Evolutionary conservation across 1,140 invertebrate species (phyloP).

Genomic region (Lamellibrachia luymesi): DNA sequence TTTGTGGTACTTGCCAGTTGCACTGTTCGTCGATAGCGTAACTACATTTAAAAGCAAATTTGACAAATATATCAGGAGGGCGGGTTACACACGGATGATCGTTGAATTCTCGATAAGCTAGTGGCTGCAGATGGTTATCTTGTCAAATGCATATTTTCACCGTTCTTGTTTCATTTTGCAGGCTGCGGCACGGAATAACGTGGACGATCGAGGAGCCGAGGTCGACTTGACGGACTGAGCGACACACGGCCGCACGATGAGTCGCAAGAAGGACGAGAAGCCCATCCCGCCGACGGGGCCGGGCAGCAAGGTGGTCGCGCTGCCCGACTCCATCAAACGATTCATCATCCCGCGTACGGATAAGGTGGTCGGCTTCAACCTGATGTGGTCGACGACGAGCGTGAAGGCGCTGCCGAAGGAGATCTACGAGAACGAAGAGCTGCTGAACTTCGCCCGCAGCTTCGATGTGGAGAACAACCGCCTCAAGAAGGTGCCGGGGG

Average conservation of each 20-base stretch:
- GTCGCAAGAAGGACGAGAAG: conserved; percentile 44
- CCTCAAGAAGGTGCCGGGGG: conserved; percentile 48
- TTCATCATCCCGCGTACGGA: conserved; percentile 36
- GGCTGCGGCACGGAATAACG: background rate
- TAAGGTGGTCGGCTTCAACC: conserved; percentile 24
- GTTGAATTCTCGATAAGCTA: too few species aligned
- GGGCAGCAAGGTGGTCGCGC: conserved; percentile 47
- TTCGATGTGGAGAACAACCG: conserved; percentile 45
- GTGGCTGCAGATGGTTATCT: too few species aligned
- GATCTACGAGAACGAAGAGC: conserved; percentile 52
- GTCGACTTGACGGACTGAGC: background rate
- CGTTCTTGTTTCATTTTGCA: background rate
- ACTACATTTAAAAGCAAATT: too few species aligned
- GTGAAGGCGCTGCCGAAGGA: conserved; percentile 44
- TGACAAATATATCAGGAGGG: too few species aligned
- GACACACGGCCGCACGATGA: background rate
- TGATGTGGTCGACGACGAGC: conserved; percentile 23
- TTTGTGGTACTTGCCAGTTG: too few species aligned
- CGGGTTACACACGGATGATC: too few species aligned
- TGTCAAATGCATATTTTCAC: background rate
- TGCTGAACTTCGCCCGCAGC: conserved; percentile 35
- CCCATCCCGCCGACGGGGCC: conserved; percentile 45
- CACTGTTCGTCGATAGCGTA: too few species aligned
- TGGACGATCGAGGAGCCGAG: background rate
- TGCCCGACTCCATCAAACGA: conserved; percentile 40